phyloP scores from a whole-genome alignment of 2,888 invertebrate genomes.

The Lepidocyrtinus sp. region DNA sequence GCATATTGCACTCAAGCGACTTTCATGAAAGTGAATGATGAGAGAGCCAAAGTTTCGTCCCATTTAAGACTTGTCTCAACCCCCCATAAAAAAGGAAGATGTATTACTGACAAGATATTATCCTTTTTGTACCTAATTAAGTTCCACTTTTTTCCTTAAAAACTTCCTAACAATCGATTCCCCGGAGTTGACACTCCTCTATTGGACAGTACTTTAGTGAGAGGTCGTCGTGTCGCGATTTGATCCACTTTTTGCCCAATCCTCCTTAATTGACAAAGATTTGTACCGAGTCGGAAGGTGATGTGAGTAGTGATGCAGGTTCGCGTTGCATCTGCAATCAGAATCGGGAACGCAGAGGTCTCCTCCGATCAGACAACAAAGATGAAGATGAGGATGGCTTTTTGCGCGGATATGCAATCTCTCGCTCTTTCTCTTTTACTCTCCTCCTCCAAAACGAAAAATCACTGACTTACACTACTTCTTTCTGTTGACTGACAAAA shows the following conservation, averaged over 20 bases:
- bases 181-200: neutral
- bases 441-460: slow-evolving; percentile 15
- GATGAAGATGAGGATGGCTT: slow-evolving; percentile 29
- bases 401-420: slow-evolving; percentile 26
- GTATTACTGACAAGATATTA: too few relatives aligned
- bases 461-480: slow-evolving; percentile 27
- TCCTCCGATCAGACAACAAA: slow-evolving; percentile 27
- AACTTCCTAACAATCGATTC: neutral
- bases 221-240: slow-evolving; percentile 34
- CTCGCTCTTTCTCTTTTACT: slow-evolving; percentile 29
- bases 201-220: neutral
- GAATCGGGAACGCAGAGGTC: slow-evolving; percentile 8
- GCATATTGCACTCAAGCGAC: neutral
- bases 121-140: too few relatives aligned
- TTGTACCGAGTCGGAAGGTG: neutral
- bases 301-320: neutral
- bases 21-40: neutral
- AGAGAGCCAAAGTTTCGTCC: neutral
- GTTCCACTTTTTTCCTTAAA: too few relatives aligned
- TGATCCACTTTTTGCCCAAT: slow-evolving; percentile 40
- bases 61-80: neutral
- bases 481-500: slow-evolving; percentile 48
- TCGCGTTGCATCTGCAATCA: slow-evolving; percentile 14
- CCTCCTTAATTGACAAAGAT: slow-evolving; percentile 6
- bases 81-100: neutral